Evolutionary conservation across 2,888 invertebrate species (phyloP).

Genomic region (Margaritifera margaritifera): DNA sequence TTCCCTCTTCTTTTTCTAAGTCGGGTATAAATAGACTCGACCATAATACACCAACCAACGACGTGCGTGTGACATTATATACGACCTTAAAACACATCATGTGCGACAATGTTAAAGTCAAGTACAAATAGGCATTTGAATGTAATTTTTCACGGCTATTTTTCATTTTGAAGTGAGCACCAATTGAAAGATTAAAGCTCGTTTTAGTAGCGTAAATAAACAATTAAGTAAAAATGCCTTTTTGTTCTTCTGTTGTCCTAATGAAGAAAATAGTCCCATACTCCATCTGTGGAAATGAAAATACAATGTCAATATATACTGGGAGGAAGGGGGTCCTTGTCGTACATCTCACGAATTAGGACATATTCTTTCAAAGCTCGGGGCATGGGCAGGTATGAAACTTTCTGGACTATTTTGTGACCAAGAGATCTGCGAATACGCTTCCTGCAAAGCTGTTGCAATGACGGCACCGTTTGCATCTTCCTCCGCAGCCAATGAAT

Average conservation of each 20-base stretch:
- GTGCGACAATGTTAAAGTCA: no score
- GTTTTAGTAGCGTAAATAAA: neutral
- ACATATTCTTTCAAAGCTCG: slow-evolving; percentile 68
- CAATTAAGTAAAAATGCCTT: neutral
- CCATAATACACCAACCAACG: no score
- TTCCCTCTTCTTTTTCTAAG: no score
- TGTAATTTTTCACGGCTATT: no score
- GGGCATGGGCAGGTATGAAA: slow-evolving; percentile 65
- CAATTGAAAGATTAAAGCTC: no score
- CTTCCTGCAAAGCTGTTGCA: slow-evolving; percentile 69
- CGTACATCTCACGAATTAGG: slow-evolving; percentile 62
- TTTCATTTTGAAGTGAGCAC: no score
- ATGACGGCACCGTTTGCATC: slow-evolving; percentile 65
- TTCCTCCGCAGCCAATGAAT: slow-evolving; percentile 62
- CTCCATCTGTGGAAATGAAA: slow-evolving; percentile 6
- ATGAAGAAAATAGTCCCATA: neutral
- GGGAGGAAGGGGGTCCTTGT: slow-evolving; percentile 31
- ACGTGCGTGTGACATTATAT: no score
- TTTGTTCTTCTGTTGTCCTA: neutral
- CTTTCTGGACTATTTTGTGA: slow-evolving; percentile 64
- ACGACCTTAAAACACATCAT: no score
- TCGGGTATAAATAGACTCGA: no score
- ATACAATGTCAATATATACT: slow-evolving; percentile 11
- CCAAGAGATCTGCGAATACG: slow-evolving; percentile 68
- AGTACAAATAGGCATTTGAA: no score